phyloP scores from a whole-genome alignment of 2,888 invertebrate genomes.

The Crocallis elinguaria region DNA sequence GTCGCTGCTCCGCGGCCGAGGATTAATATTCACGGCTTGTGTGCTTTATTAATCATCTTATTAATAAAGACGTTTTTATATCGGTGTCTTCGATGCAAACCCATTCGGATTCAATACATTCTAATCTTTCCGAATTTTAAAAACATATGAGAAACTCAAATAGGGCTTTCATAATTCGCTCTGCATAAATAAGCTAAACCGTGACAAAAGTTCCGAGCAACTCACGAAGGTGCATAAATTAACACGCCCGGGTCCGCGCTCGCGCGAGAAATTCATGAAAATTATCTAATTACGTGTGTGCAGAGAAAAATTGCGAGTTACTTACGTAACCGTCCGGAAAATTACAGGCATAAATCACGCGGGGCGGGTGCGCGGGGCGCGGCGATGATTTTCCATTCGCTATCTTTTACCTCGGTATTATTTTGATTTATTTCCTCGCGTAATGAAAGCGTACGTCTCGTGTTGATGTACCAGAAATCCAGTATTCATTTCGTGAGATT shows the following conservation, averaged over 20 bases:
- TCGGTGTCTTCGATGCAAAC: conserved; percentile 23
- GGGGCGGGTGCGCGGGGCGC: conserved; percentile 50
- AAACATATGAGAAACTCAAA: conserved; percentile 7
- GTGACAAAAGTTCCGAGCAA: conserved; percentile 18
- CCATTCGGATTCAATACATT: conserved; percentile 24
- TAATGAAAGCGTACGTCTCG: conserved; percentile 81
- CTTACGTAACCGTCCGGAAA: conserved; percentile 82
- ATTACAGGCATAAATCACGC: conserved; percentile 81
- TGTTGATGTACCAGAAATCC: conserved; percentile 73
- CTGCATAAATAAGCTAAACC: conserved; percentile 12
- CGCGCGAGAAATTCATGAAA: conserved; percentile 67
- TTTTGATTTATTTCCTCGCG: conserved; percentile 81
- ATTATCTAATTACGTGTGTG: conserved; percentile 83
- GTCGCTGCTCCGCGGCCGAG: conserved; percentile 51
- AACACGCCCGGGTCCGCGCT: conserved; percentile 33
- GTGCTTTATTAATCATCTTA: conserved; percentile 69
- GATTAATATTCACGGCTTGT: conserved; percentile 70
- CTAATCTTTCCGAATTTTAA: conserved; percentile 19
- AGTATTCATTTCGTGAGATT: conserved; percentile 66
- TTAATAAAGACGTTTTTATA: conserved; percentile 51
- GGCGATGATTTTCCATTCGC: conserved; percentile 81
- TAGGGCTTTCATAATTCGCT: conserved; percentile 15
- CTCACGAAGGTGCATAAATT: conserved; percentile 46
- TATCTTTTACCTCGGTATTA: conserved; percentile 81
- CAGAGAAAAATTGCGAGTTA: conserved; percentile 81